Evolutionary conservation across 2,888 invertebrate species (phyloP).

Genomic region (Tinea semifulvella): DNA sequence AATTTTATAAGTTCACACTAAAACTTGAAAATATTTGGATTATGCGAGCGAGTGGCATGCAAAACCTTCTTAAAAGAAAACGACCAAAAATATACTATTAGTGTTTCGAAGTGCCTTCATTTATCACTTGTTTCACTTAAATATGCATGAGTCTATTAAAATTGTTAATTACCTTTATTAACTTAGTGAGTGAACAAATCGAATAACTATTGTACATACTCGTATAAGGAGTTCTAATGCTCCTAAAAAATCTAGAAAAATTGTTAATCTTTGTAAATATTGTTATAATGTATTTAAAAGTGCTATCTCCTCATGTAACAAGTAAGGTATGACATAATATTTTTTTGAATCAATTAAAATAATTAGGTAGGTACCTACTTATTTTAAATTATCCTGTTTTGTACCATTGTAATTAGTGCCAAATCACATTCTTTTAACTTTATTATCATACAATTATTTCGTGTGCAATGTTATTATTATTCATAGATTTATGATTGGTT

Average conservation of each 20-base stretch:
- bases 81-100: too few relatives aligned
- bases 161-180: not conserved
- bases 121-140: not conserved
- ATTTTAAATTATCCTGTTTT: too few relatives aligned
- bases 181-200: not conserved
- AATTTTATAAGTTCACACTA: too few relatives aligned
- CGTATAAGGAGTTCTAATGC: not conserved
- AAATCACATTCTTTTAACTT: not conserved
- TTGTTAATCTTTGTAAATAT: conserved; percentile 58
- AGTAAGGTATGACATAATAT: too few relatives aligned
- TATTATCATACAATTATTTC: conserved; percentile 1
- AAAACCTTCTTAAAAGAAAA: too few relatives aligned
- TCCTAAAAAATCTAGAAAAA: conserved; percentile 19
- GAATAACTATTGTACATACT: not conserved
- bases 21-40: too few relatives aligned
- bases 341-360: too few relatives aligned
- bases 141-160: not conserved
- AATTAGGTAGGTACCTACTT: too few relatives aligned
- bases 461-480: conserved; percentile 5
- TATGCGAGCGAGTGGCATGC: too few relatives aligned
- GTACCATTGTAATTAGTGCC: conserved; percentile 1
- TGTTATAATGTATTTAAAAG: conserved; percentile 41
- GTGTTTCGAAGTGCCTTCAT: conserved; percentile 11
- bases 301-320: conserved; percentile 35
- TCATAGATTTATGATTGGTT: too few relatives aligned